These are phyloP conservation scores for Reticulitermes lucifugus DNA, from an alignment of 2,888 invertebrate species.

Conservation along the genomic window DNA sequence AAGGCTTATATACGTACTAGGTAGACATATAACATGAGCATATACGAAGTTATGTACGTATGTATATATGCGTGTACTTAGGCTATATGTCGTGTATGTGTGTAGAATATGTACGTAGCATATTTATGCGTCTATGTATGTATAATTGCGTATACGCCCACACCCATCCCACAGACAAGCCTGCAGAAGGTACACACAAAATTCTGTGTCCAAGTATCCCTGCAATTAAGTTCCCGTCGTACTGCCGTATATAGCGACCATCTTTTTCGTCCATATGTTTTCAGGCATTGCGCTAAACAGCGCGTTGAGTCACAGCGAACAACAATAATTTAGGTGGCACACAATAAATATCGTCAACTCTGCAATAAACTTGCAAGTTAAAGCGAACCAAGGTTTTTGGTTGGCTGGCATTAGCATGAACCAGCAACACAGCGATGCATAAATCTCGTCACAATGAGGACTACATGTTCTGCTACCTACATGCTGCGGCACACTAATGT, in stretches of 20 bases:
- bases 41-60: too few relatives aligned
- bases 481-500: too few relatives aligned
- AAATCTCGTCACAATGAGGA: conserved; percentile 37
- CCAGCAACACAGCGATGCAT: conserved; percentile 20
- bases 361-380: conserved; percentile 30
- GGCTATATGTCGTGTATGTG: neutral
- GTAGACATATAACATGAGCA: too few relatives aligned
- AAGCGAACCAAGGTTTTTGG: conserved; percentile 10
- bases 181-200: too few relatives aligned
- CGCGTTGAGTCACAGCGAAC: neutral
- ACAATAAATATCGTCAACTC: conserved; percentile 25
- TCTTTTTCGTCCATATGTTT: neutral
- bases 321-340: conserved; percentile 11
- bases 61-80: neutral
- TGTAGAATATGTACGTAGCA: neutral
- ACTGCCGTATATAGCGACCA: too few relatives aligned
- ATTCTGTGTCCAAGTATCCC: too few relatives aligned
- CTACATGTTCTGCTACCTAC: neutral
- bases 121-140: neutral
- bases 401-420: conserved; percentile 15
- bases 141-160: neutral
- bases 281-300: neutral
- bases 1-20: too few relatives aligned
- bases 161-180: too few relatives aligned
- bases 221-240: too few relatives aligned